These are phyloP conservation scores for Potorous gilbertii DNA, from an alignment of 2,797 vertebrate genomes.

Conservation along the genomic window DNA sequence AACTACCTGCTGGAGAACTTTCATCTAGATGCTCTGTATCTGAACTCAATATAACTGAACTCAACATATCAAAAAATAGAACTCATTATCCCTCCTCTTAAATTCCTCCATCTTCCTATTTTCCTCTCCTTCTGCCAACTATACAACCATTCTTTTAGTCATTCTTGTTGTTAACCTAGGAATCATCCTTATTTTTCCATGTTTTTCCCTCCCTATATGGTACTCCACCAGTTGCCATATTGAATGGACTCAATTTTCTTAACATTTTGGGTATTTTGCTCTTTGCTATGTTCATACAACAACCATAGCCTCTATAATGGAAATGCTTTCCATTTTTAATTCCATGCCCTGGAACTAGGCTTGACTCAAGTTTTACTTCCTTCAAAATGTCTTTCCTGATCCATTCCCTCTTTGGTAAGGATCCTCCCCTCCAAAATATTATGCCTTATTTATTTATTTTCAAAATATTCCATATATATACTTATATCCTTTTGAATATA, in stretches of 20 bases:
- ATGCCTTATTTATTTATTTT: background rate
- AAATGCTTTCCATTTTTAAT: background rate
- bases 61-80: background rate
- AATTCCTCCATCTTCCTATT: background rate
- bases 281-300: background rate
- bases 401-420: background rate
- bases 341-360: background rate
- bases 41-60: background rate
- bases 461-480: too few relatives aligned
- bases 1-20: background rate
- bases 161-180: background rate
- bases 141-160: background rate
- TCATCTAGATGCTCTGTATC: background rate
- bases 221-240: background rate
- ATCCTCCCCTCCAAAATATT: background rate
- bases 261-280: background rate
- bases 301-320: background rate
- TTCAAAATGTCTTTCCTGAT: background rate
- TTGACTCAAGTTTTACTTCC: background rate
- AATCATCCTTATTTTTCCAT: background rate
- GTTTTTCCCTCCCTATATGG: background rate
- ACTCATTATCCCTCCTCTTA: background rate
- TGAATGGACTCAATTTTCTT: background rate
- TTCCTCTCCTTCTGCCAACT: background rate
- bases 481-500: too few relatives aligned